Base-by-base conservation (phyloP, 2,113 vertebrate species). In the Myanophis thanlyinensis region DNA sequence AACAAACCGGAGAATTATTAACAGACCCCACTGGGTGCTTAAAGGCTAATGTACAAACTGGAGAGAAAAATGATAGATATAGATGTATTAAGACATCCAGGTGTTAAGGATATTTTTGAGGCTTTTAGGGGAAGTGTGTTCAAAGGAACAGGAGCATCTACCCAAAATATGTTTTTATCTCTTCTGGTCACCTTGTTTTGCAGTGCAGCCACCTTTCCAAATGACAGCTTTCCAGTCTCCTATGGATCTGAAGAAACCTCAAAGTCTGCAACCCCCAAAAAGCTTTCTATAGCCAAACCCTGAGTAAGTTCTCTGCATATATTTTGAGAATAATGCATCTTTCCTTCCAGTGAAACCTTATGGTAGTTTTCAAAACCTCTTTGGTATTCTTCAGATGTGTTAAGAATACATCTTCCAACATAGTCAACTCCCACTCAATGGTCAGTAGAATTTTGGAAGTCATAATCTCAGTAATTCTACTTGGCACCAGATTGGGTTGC, bases 1-100 rank as follows among this genome's bases (percentile, higher is more conserved):
- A 85, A 95, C 93, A 94, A 97, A 96, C 95, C 93, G 93, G 91
- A 93, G 95, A 95, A 89, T 93, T 86, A 96, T 96, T 95, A 95
- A 94, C 95, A 80, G 87, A 87, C 91, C 48, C 0, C 0, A 92
- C n/a, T 67, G 67, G 85, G 47, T 40, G 30, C 10, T 84, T 92
- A 92, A 92, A 92, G 35, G 46, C 86, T 53, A 51, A 35, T 80
- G 15, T 80, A 88, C 40, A 91, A 49, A 67, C 22, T 22, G 25
- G 87, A 49, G 56, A 4, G 0, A 44, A 51, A 46, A 56, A 44
- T 0, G 12, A 86, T 92, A 95, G 94, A 62, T 62, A 94, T 40
- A 46, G 35, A 51, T 87, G 23, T 86, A 59, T 47, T 56, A 59
- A 73, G 30, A 90, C 27, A 73, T 44, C 56, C 89, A 89, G 89